phyloP scores from a whole-genome alignment of 2,888 invertebrate species.

The Zygogramma bicolorata region DNA sequence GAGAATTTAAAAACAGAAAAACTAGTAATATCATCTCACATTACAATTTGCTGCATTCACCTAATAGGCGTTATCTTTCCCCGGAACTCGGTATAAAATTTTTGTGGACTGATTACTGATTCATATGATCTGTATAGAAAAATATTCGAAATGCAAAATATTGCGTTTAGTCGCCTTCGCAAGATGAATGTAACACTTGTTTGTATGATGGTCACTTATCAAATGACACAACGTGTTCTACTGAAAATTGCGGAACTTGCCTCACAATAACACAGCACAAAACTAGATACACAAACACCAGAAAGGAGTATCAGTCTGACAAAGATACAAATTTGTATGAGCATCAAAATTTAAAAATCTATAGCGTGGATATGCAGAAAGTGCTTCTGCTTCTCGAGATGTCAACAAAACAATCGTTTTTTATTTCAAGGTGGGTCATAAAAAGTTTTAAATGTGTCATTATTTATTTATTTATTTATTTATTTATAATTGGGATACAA shows the following conservation, averaged over 20 bases:
- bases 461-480: too few species aligned
- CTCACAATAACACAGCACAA: background rate
- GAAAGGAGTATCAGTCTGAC: background rate
- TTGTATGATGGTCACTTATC: background rate
- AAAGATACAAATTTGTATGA: background rate
- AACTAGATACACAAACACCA: background rate
- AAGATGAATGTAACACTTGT: background rate
- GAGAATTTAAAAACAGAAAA: background rate
- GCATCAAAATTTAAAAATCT: background rate
- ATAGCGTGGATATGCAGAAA: conserved; percentile 10
- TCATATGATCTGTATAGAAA: conserved; percentile 12
- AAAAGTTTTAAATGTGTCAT: background rate
- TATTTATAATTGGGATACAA: too few species aligned
- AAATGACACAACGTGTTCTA: background rate
- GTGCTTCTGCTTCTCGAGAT: background rate
- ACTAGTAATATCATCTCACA: background rate
- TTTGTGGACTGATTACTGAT: background rate
- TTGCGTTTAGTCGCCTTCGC: background rate
- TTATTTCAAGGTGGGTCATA: background rate
- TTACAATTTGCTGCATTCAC: background rate
- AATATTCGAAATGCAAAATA: conserved; percentile 6
- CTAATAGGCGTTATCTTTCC: too few species aligned
- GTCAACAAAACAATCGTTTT: conserved; percentile 5
- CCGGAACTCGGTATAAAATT: background rate
- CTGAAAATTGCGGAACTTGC: background rate